Base-by-base conservation (phyloP, 2,797 vertebrate genomes). In the Pachyuromys duprasi region DNA sequence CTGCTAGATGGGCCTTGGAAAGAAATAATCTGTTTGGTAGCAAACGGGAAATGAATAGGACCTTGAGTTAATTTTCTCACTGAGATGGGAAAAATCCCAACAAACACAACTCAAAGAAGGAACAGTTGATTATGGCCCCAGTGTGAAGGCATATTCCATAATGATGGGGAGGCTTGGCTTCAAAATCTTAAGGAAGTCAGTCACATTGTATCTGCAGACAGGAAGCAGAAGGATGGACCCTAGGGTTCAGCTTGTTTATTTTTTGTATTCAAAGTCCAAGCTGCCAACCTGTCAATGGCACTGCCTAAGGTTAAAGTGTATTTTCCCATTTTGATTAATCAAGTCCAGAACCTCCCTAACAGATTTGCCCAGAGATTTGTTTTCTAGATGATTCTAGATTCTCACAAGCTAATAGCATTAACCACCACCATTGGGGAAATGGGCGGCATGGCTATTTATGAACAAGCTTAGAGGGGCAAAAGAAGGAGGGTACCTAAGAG, bases 1-100 rank as follows among this genome's bases (percentile, higher is more conserved):
- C 3, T 36, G 7, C 2, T 60, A 8, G 36, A 17, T 0, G 8
- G 39, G 17, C 26, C 5, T 1, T 0, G 1, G 63, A 55, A 70
- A 86, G 45, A 53, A 86, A n/a, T 24, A 9, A 53, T n/a, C 49
- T 36, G 28, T 84, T 67, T 81, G n/a, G 24, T 24, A 62, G 45
- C 7, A 8, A 22, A 24, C 0, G 2, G 18, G 63, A 26, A 15
- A 67, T 22, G 33, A 26, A n/a, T 14, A 36, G 18, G 18, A 7
- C 13, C 45, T 86, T 49, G 3, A 36, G 33, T 69, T 45, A 45
- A 14, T 33, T 65, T 45, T 65, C 39, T 84, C 28, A 22, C 12
- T 65, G 28, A 18, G 39, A n/a, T 42, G 36, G 65, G 39, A 45
- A 28, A 45, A 42, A 18, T 63, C 36, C 36, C 31, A 24, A 4